These are phyloP conservation scores for Apogon talboti DNA, from an alignment of 2,797 vertebrate species.

Conservation along the genomic window DNA sequence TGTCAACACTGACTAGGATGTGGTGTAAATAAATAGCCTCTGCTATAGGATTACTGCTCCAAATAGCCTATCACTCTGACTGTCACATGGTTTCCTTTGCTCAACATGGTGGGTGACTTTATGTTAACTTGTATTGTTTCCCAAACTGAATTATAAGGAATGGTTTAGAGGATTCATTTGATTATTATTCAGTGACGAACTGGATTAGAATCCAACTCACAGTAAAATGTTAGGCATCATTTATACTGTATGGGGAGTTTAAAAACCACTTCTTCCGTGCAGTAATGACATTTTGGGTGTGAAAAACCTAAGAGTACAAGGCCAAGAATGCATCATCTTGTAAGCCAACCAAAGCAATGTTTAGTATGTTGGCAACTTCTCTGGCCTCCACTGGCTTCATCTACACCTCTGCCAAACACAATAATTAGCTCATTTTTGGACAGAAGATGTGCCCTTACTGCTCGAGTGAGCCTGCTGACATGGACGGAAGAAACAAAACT, in stretches of 20 bases:
- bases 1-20: constrained; percentile 45
- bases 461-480: constrained; percentile 30
- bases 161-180: background rate
- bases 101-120: background rate
- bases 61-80: constrained; percentile 58
- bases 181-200: background rate
- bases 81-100: constrained; percentile 33
- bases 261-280: constrained; percentile 8
- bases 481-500: constrained; percentile 5
- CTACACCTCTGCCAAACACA: constrained; percentile 45
- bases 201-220: background rate
- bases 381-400: constrained; percentile 24
- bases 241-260: constrained; percentile 3
- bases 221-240: background rate
- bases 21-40: constrained; percentile 62
- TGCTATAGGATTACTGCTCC: constrained; percentile 59
- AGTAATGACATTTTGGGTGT: constrained; percentile 28
- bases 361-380: constrained; percentile 42
- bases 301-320: constrained; percentile 10
- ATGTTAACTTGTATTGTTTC: constrained; percentile 16
- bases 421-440: constrained; percentile 45
- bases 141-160: background rate
- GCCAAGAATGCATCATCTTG: constrained; percentile 29
- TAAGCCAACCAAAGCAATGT: constrained; percentile 35
- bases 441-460: constrained; percentile 8